These are phyloP conservation scores for Melanotaenia maccullochi DNA, from an alignment of 2,797 vertebrate species.

Conservation along the genomic window DNA sequence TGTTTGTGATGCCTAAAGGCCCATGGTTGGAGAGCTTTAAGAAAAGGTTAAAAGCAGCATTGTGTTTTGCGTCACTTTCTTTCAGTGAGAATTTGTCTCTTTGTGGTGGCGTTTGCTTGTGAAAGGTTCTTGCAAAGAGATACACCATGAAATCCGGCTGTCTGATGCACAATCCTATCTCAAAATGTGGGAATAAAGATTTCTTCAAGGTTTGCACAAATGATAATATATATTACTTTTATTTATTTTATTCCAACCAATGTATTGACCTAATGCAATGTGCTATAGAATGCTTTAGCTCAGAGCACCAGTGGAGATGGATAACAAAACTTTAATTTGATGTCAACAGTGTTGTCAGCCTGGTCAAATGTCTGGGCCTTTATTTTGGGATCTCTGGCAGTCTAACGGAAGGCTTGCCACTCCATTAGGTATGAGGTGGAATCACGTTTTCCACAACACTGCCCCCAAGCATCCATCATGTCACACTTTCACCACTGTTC, in stretches of 20 bases:
- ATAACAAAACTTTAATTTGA: conserved; percentile 58
- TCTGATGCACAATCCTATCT: conserved; percentile 33
- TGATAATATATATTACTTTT: neutral
- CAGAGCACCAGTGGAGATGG: conserved; percentile 19
- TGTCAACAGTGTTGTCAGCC: conserved; percentile 60
- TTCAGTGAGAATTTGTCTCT: conserved; percentile 4
- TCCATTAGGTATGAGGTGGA: conserved; percentile 80
- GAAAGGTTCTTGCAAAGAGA: conserved; percentile 29
- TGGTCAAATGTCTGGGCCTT: conserved; percentile 50
- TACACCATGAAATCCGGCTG: conserved; percentile 31
- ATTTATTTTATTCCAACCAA: neutral
- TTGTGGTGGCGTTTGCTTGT: conserved; percentile 20
- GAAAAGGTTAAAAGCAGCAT: conserved; percentile 68
- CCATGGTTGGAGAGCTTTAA: conserved; percentile 51
- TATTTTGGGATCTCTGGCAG: conserved; percentile 60
- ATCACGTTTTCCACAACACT: conserved; percentile 77
- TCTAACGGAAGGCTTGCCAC: conserved; percentile 58
- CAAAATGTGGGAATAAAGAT: conserved; percentile 14
- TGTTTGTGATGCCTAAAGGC: conserved; percentile 70
- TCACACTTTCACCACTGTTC: conserved; percentile 66
- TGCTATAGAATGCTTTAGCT: conserved; percentile 11
- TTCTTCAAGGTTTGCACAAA: neutral
- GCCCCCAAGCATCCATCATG: conserved; percentile 74
- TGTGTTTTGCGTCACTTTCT: conserved; percentile 38
- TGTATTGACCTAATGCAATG: neutral